A percentile compares a stretch with the other conserved stretches of the same genome.
Evolutionary conservation across 1,140 invertebrate genomes (phyloP).

Genomic region (Xylocopa sonorina): DNA sequence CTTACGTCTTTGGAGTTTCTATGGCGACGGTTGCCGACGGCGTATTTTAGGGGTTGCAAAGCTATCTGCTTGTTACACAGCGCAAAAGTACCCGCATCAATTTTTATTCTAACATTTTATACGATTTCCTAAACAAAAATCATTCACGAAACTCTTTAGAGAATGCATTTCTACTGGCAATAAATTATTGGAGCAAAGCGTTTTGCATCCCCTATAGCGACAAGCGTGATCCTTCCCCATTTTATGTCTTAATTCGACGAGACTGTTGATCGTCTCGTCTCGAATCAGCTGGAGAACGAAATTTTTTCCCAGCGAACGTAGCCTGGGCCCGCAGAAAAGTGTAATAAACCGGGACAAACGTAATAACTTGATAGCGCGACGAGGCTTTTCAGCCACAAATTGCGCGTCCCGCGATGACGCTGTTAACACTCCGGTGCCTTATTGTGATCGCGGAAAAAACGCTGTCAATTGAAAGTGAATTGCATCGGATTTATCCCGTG

Average conservation of each 20-base stretch:
- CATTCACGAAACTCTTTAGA: too few species aligned
- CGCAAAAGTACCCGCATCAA: too few species aligned
- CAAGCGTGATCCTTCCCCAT: not conserved
- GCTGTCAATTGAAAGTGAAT: constrained; percentile 56
- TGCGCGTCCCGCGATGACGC: constrained; percentile 57
- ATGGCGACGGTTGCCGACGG: not conserved
- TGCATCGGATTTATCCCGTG: constrained; percentile 50
- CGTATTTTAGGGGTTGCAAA: not conserved
- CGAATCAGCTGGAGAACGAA: not conserved
- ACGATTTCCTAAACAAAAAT: too few species aligned
- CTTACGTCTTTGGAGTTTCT: not conserved
- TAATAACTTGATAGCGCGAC: constrained; percentile 56
- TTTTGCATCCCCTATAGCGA: not conserved
- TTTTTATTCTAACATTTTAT: not conserved
- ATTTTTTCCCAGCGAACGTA: constrained; percentile 11
- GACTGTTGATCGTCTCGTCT: constrained; percentile 1
- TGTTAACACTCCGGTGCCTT: constrained; percentile 57
- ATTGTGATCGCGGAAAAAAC: constrained; percentile 61
- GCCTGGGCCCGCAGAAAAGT: constrained; percentile 25
- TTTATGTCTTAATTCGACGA: not conserved
- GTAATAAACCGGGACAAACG: constrained; percentile 59
- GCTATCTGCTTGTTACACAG: too few species aligned
- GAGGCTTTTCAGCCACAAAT: constrained; percentile 59
- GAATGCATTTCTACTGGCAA: not conserved
- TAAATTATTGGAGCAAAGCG: not conserved